Evolutionary conservation across 2,113 vertebrate species (phyloP).

Genomic region (Corythaixoides concolor): DNA sequence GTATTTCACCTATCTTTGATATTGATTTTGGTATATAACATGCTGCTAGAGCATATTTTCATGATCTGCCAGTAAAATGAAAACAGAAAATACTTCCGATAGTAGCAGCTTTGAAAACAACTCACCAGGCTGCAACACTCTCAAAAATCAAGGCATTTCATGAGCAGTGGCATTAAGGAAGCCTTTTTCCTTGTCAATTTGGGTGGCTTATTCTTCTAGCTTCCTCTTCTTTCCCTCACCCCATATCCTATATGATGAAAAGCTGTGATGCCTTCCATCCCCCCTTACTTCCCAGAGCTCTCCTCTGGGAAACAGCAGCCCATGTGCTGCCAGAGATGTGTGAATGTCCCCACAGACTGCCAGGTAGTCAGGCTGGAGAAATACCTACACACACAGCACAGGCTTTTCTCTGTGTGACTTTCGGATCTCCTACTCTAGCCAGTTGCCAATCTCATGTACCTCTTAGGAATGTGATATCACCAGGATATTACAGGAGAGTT

Average conservation of each 20-base stretch:
- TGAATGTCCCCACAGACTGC: background rate
- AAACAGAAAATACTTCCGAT: conserved; percentile 3
- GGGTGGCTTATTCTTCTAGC: background rate
- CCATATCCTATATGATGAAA: background rate
- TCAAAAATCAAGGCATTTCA: background rate
- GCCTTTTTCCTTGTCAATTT: background rate
- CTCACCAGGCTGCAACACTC: background rate
- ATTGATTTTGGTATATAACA: background rate
- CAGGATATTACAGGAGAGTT: background rate
- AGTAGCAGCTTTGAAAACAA: conserved; percentile 2
- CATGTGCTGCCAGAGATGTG: background rate
- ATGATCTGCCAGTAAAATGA: background rate
- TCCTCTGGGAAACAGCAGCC: background rate
- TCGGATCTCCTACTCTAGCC: background rate
- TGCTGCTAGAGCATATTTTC: conserved; percentile 25
- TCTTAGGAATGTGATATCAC: background rate
- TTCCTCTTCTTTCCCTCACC: background rate
- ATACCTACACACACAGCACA: background rate
- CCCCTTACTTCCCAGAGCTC: background rate
- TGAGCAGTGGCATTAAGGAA: background rate
- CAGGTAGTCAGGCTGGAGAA: rapidly evolving
- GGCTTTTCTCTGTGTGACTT: background rate
- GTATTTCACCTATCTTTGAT: background rate
- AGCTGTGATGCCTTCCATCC: rapidly evolving
- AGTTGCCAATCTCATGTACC: background rate